Percentiles rank a stretch among this genome's conserved stretches.
Conservation (phyloP, 2,113 vertebrate genomes). For the Blennius ocellaris region DNA sequence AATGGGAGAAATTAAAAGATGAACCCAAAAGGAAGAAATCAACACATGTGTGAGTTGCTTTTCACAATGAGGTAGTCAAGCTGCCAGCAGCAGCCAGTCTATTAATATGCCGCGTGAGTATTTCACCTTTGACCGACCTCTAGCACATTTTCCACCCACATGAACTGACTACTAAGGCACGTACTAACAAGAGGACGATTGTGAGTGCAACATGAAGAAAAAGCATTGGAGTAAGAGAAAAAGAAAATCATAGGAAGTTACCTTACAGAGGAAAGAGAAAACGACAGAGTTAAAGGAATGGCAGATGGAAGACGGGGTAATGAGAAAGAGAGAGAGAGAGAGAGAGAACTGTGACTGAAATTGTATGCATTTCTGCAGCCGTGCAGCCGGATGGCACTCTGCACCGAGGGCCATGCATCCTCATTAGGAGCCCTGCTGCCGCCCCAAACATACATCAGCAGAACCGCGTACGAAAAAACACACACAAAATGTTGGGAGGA, state of each 20-base stretch:
- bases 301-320: conserved; percentile 1
- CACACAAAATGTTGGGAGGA: conserved; percentile 19
- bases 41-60: neutral
- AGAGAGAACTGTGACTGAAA: conserved; percentile 31
- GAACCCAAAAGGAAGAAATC: conserved; percentile 2
- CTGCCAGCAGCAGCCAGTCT: neutral
- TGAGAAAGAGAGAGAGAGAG: conserved; percentile 29
- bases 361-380: conserved; percentile 35
- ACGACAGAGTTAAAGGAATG: neutral
- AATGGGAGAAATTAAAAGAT: conserved; percentile 1
- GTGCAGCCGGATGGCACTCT: conserved; percentile 31
- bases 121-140: conserved; percentile 8
- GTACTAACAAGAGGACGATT: conserved; percentile 3
- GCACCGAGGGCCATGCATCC: conserved; percentile 58
- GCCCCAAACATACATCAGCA: conserved; percentile 42
- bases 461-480: conserved; percentile 29
- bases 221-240: neutral
- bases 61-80: neutral
- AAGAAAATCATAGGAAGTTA: neutral
- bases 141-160: conserved; percentile 12
- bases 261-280: neutral
- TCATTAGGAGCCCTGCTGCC: conserved; percentile 63
- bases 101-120: conserved; percentile 16
- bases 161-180: neutral
- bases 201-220: neutral